Conservation (phyloP, 2,113 vertebrate genomes). For the Galemys pyrenaicus region DNA sequence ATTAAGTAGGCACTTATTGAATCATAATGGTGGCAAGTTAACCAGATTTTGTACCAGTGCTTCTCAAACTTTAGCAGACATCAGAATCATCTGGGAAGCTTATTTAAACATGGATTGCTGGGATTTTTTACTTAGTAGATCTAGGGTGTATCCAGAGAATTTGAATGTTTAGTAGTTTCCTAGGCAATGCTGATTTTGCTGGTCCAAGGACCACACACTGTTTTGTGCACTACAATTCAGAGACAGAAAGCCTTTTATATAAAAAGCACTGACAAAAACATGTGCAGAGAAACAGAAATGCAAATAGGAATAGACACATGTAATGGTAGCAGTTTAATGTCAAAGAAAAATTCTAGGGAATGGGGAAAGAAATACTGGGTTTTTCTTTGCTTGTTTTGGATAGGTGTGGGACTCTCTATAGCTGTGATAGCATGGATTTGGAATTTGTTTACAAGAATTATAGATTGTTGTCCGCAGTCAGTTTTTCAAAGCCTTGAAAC, state of each 20-base stretch:
- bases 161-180: constrained; percentile 4
- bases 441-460: not conserved
- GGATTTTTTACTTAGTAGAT: not conserved
- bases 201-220: constrained; percentile 17
- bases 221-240: not conserved
- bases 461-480: not conserved
- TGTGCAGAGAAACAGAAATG: constrained; percentile 19
- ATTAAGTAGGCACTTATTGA: not conserved
- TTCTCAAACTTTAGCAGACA: not conserved
- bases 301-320: not conserved
- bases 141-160: not conserved
- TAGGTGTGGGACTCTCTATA: not conserved
- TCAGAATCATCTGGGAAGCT: constrained; percentile 18
- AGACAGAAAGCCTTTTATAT: not conserved
- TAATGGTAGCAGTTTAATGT: not conserved
- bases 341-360: not conserved
- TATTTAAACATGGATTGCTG: not conserved
- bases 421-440: not conserved
- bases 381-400: constrained; percentile 45
- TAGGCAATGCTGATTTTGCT: not conserved
- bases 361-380: not conserved
- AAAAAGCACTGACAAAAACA: constrained; percentile 17
- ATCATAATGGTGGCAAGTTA: not conserved
- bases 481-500: not conserved
- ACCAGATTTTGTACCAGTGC: not conserved